A percentile compares a stretch with the other conserved stretches of the same genome.
These are phyloP conservation scores for Mungos mungo DNA, from an alignment of 2,113 vertebrate species.

Conservation along the genomic window DNA sequence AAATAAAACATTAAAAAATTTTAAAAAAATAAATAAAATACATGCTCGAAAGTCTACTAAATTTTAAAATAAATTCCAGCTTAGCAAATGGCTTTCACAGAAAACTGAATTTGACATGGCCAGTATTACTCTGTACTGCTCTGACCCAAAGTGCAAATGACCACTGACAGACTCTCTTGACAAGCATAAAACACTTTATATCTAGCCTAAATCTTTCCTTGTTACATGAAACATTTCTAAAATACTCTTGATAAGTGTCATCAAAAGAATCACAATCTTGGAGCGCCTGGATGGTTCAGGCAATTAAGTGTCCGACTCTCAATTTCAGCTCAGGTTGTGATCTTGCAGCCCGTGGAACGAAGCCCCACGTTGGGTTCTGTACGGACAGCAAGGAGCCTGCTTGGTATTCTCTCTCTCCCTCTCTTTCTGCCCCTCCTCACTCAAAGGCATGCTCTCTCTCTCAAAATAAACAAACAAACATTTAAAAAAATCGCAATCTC, in stretches of 20 bases:
- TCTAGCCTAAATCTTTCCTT: background rate
- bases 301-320: no score
- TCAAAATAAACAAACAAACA: no score
- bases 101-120: background rate
- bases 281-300: no score
- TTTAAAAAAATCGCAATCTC: background rate
- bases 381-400: no score
- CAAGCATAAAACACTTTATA: background rate
- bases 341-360: no score
- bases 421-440: no score
- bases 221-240: background rate
- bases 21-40: no score
- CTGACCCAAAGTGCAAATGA: background rate
- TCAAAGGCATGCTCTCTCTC: no score
- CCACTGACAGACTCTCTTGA: background rate
- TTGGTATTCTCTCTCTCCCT: no score
- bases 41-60: conserved; percentile 27
- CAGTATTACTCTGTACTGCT: background rate
- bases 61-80: conserved; percentile 33
- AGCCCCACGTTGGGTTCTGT: no score
- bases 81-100: background rate
- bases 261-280: background rate
- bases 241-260: background rate
- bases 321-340: no score
- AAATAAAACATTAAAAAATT: no score